Evolutionary conservation across 2,797 vertebrate genomes (phyloP), one percentile per base, ranked within the genome.

Genomic region (Micrastur ruficollis): DNA sequence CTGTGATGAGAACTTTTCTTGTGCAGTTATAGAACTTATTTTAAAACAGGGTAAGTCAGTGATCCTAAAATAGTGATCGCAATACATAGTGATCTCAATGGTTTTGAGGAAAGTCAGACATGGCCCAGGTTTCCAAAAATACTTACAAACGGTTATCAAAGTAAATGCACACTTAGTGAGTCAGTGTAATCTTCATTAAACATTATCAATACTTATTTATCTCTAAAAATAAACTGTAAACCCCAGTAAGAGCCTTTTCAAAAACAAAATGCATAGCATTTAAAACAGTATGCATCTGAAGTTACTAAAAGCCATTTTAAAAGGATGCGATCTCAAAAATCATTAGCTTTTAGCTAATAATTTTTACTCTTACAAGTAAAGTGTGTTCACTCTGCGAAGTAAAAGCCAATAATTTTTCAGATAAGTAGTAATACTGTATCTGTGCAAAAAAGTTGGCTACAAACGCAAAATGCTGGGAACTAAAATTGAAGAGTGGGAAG

Each of bases 141-240:
- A 71, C 44, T 70, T 80, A 27, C 20, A 22, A 65, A 16, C 17
- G 6, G 2, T 73, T 80, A 65, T 9, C 47, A 81, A 79, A 94
- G 68, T 15, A 86, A 86, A 92, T 22, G 46, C 34, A 55, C 19
- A 25, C 42, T 82, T 80, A 85, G 29, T 36, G 59, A 88, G 22
- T 68, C 65, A 40, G 12, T 32, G 50, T 21, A 81, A 81, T 91
- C 66, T 50, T 90, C 82, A 63, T 80, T 73, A 95, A 85, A 82
- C 3, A 1, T 73, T 90, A 70, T 38, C 66, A 82, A 80, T 76
- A 82, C 74, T 73, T 89, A 90, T 58, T 91, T 75, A 86, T 61
- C 67, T 83, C 85, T 81, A 84, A 94, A 97, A 95, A 87, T 76
- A 93, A 88, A 56, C 38, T 21, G 56, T 12, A 81, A 93, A 40